Evolutionary conservation across 1,140 invertebrate genomes (phyloP).

Genomic region (Lordiphosa collinella): DNA sequence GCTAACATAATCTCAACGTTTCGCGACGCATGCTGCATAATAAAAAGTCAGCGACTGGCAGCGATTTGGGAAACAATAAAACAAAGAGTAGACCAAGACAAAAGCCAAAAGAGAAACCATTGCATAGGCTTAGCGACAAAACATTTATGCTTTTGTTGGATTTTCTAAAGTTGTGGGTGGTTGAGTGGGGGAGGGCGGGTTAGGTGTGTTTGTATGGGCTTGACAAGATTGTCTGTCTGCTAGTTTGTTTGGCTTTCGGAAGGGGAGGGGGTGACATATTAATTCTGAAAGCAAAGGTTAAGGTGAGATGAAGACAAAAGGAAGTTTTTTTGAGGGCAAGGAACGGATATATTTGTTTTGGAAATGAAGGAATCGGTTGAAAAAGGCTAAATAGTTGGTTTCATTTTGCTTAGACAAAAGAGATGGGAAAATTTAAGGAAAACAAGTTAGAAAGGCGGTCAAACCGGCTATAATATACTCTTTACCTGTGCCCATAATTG

Average conservation of each 20-base stretch:
- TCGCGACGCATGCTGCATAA: constrained; percentile 53
- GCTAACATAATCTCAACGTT: constrained; percentile 38
- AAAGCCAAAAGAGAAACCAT: constrained; percentile 28
- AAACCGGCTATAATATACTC: too few species aligned
- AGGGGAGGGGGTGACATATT: constrained; percentile 21
- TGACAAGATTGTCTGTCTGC: constrained; percentile 37
- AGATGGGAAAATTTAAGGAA: too few species aligned
- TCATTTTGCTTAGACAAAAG: not conserved
- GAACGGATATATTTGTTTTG: too few species aligned
- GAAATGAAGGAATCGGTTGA: too few species aligned
- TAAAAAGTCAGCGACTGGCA: constrained; percentile 46
- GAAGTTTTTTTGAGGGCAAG: not conserved
- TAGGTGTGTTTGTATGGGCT: not conserved
- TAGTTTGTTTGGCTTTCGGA: constrained; percentile 28
- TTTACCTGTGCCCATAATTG: too few species aligned
- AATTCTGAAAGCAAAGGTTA: constrained; percentile 38
- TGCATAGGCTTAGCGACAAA: constrained; percentile 48
- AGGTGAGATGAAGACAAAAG: constrained; percentile 33
- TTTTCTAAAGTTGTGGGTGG: constrained; percentile 25
- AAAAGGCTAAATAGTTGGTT: not conserved
- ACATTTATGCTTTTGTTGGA: constrained; percentile 52
- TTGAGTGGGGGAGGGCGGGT: not conserved
- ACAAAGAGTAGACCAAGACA: constrained; percentile 43
- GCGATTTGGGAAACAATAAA: constrained; percentile 52
- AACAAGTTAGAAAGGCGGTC: too few species aligned